These are phyloP conservation scores for Gulo gulo DNA, from an alignment of 2,113 vertebrate species.

Conservation along the genomic window DNA sequence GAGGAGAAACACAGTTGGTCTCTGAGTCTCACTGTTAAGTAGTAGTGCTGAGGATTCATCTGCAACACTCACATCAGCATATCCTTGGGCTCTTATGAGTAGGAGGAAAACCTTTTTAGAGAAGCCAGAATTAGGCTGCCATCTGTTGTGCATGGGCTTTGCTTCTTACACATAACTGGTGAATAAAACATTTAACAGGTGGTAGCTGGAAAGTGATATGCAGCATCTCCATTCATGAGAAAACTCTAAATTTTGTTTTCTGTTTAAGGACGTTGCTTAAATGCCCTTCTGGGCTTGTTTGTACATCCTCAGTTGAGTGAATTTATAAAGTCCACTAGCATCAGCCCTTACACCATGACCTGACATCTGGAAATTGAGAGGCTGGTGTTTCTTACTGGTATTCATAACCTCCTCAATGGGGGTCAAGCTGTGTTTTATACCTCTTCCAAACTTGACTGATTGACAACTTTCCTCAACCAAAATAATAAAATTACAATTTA, in stretches of 20 bases:
- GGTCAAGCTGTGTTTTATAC: not conserved
- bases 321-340: conserved; percentile 36
- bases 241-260: conserved; percentile 7
- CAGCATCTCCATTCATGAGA: conserved; percentile 75
- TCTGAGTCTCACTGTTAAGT: conserved; percentile 67
- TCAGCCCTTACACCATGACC: not conserved
- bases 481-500: not conserved
- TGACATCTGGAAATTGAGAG: not conserved
- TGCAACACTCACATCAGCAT: conserved; percentile 66
- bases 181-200: conserved; percentile 46
- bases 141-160: conserved; percentile 74
- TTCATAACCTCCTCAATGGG: not conserved
- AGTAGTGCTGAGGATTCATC: conserved; percentile 67
- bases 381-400: not conserved
- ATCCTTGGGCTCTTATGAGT: conserved; percentile 71
- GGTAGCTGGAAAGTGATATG: conserved; percentile 42
- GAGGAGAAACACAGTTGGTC: conserved; percentile 75
- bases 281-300: conserved; percentile 19
- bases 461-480: not conserved
- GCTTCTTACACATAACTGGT: conserved; percentile 45
- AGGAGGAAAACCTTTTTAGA: conserved; percentile 74
- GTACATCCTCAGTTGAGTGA: not conserved
- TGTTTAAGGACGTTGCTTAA: not conserved
- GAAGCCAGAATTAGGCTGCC: conserved; percentile 72
- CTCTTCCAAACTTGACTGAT: not conserved